These are phyloP conservation scores for Eupithecia vulgata DNA, from an alignment of 2,888 invertebrate genomes.

Conservation along the genomic window DNA sequence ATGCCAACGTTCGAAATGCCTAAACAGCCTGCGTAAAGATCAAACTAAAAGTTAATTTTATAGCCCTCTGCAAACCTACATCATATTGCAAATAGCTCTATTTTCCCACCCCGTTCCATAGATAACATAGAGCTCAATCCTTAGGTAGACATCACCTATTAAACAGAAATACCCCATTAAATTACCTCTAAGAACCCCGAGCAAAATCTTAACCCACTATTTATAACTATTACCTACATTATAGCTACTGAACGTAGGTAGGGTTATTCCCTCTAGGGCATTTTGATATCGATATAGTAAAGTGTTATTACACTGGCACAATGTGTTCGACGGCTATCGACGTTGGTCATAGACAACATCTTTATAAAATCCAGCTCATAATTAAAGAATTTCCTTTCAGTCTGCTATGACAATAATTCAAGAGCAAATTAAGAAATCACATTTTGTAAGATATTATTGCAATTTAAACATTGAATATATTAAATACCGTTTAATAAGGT, in stretches of 20 bases:
- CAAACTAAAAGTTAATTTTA: background rate
- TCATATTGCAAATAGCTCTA: background rate
- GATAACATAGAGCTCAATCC: conserved; percentile 15
- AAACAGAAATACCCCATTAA: conserved; percentile 22
- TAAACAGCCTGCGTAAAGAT: background rate
- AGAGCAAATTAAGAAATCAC: background rate
- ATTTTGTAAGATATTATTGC: background rate
- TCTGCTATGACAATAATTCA: background rate
- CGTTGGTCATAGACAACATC: background rate
- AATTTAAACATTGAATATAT: too few relatives aligned
- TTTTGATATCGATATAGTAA: conserved; percentile 57
- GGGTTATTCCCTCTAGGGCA: conserved; percentile 55
- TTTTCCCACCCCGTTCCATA: background rate
- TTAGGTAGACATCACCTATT: background rate
- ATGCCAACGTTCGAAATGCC: background rate
- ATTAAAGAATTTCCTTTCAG: background rate
- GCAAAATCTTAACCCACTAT: conserved; percentile 31
- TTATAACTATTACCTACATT: conserved; percentile 46
- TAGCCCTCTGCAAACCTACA: background rate
- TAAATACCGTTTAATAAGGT: too few relatives aligned
- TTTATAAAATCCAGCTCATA: background rate
- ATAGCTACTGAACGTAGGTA: conserved; percentile 44
- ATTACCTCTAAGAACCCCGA: conserved; percentile 28
- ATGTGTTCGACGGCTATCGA: background rate
- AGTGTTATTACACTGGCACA: background rate